phyloP scores from a whole-genome alignment of 2,113 vertebrate genomes.

The Epinephelus lanceolatus region DNA sequence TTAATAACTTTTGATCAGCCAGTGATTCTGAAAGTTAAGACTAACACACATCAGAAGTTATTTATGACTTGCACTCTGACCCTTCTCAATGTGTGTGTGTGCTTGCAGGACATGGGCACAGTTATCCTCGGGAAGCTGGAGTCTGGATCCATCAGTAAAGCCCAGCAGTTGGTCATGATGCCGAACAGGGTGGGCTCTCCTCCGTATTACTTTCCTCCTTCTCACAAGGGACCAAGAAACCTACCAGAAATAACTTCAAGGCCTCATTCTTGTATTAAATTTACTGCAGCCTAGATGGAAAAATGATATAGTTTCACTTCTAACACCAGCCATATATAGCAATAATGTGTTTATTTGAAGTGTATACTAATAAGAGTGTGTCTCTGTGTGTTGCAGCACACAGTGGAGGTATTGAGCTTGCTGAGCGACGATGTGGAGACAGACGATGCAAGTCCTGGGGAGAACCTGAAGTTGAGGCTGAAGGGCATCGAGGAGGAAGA shows the following conservation, averaged over 20 bases:
- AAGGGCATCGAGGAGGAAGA: conserved; percentile 99
- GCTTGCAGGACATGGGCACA: conserved; percentile 95
- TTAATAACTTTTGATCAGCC: too few species aligned
- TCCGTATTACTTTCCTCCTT: neutral
- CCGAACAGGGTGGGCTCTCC: conserved; percentile 93
- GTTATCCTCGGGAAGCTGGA: conserved; percentile 98
- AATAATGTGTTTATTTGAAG: neutral
- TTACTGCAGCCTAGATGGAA: neutral
- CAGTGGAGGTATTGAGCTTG: conserved; percentile 96
- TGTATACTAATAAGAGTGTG: neutral
- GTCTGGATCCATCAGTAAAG: conserved; percentile 96
- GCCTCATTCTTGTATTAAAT: neutral
- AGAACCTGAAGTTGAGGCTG: conserved; percentile 97
- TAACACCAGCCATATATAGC: neutral
- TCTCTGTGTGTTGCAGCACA: conserved; percentile 88
- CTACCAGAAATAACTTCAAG: neutral
- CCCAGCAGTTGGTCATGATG: conserved; percentile 99
- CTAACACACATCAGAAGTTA: neutral
- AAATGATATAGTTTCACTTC: conserved; percentile 5
- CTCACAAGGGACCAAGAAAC: conserved; percentile 2
- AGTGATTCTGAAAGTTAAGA: neutral
- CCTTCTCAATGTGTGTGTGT: neutral
- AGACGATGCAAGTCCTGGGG: conserved; percentile 93
- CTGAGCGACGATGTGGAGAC: conserved; percentile 99
- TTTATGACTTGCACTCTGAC: neutral